phyloP scores from a whole-genome alignment of 2,113 vertebrate genomes.

The Microtus montanus region DNA sequence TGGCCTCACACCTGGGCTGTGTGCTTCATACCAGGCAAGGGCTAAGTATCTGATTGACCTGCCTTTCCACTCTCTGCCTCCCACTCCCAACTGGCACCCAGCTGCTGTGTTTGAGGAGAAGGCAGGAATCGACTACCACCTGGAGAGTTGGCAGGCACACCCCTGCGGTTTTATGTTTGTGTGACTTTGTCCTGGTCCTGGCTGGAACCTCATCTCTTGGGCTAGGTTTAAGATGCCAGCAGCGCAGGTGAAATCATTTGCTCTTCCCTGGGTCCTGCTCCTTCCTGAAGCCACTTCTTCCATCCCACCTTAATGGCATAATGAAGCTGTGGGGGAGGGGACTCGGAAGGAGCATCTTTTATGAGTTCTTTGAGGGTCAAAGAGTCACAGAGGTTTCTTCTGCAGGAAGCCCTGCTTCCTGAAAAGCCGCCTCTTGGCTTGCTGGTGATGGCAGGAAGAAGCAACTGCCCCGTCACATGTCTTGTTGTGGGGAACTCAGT shows the following conservation, averaged over 20 bases:
- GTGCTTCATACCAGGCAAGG: constrained; percentile 53
- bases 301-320: not conserved
- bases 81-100: constrained; percentile 63
- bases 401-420: constrained; percentile 65
- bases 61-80: constrained; percentile 75
- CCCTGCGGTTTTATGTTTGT: not conserved
- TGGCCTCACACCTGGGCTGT: constrained; percentile 74
- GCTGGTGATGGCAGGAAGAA: constrained; percentile 62
- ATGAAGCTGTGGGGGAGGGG: not conserved
- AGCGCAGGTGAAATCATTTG: not conserved
- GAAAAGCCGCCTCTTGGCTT: not conserved
- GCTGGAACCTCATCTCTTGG: constrained; percentile 2
- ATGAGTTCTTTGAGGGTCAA: constrained; percentile 45
- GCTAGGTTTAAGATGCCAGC: not conserved
- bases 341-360: not conserved
- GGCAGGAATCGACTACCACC: constrained; percentile 49
- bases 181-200: not conserved
- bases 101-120: constrained; percentile 51
- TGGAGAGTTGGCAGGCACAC: constrained; percentile 49
- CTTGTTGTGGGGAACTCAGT: not conserved
- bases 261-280: not conserved
- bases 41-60: constrained; percentile 76
- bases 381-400: constrained; percentile 25
- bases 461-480: not conserved
- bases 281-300: not conserved